Evolutionary conservation across 2,888 invertebrate genomes (phyloP).

Genomic region (Argyresthia albistria): DNA sequence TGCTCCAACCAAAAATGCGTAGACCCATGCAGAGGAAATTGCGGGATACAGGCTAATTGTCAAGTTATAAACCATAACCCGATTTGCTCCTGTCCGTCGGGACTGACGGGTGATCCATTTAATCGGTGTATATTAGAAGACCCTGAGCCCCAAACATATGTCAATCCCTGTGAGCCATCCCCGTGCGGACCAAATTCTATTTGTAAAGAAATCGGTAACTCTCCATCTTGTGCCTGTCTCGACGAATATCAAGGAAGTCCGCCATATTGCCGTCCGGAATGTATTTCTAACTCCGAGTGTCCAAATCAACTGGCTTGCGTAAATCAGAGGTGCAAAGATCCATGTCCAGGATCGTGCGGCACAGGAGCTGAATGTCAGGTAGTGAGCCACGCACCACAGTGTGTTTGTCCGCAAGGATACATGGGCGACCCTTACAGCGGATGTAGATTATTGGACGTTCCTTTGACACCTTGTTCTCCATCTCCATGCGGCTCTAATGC

Average conservation of each 20-base stretch:
- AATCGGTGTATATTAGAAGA: conserved; percentile 72
- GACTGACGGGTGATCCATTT: conserved; percentile 82
- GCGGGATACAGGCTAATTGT: conserved; percentile 79
- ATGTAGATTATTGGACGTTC: conserved; percentile 58
- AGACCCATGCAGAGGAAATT: conserved; percentile 82
- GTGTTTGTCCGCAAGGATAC: conserved; percentile 76
- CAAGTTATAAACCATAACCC: conserved; percentile 83
- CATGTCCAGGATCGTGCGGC: conserved; percentile 83
- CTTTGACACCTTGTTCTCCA: conserved; percentile 75
- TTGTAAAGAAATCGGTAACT: conserved; percentile 72
- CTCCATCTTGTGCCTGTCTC: conserved; percentile 82
- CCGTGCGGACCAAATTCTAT: conserved; percentile 83
- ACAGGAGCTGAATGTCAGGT: conserved; percentile 79
- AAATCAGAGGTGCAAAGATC: conserved; percentile 81
- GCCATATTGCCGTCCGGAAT: conserved; percentile 82
- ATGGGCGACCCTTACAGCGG: conserved; percentile 77
- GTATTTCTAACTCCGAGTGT: conserved; percentile 83
- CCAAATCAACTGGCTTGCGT: conserved; percentile 78
- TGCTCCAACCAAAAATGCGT: conserved; percentile 81
- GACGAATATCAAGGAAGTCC: conserved; percentile 78
- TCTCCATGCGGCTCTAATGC: conserved; percentile 84
- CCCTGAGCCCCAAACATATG: conserved; percentile 24
- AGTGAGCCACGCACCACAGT: conserved; percentile 82
- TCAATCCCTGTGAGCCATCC: conserved; percentile 78
- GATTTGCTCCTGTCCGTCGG: conserved; percentile 76